A percentile compares a stretch with the other conserved stretches of the same genome.
Evolutionary conservation across 2,113 vertebrate species (phyloP).

Genomic region (Barnardius zonarius): DNA sequence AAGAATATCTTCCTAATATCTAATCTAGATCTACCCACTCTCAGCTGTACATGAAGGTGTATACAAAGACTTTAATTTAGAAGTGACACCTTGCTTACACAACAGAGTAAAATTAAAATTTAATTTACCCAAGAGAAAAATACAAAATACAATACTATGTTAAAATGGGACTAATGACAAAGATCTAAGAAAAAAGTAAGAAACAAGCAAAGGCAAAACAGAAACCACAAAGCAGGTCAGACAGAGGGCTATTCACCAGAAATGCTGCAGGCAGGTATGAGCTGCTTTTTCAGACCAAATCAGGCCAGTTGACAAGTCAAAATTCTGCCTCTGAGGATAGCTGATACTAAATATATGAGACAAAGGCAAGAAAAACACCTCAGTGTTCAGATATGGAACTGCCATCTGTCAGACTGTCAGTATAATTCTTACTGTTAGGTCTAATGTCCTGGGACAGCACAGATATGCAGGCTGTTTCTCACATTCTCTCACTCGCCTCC

Average conservation of each 20-base stretch:
- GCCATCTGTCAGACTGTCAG: background rate
- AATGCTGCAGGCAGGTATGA: background rate
- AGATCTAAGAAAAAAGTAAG: background rate
- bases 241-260: background rate
- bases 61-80: background rate
- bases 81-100: background rate
- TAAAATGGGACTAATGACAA: background rate
- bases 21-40: background rate
- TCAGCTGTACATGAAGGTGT: background rate
- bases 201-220: background rate
- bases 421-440: background rate
- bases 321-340: background rate
- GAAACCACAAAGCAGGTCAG: background rate
- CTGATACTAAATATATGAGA: background rate
- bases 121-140: background rate
- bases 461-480: background rate
- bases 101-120: background rate
- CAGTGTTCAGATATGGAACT: background rate
- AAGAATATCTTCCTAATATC: background rate
- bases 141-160: background rate
- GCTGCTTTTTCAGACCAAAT: conserved; percentile 2
- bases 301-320: background rate
- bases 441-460: background rate
- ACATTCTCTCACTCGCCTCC: background rate
- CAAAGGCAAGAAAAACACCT: background rate